Conservation (phyloP, 2,797 vertebrate species). For the Squalus acanthias region DNA sequence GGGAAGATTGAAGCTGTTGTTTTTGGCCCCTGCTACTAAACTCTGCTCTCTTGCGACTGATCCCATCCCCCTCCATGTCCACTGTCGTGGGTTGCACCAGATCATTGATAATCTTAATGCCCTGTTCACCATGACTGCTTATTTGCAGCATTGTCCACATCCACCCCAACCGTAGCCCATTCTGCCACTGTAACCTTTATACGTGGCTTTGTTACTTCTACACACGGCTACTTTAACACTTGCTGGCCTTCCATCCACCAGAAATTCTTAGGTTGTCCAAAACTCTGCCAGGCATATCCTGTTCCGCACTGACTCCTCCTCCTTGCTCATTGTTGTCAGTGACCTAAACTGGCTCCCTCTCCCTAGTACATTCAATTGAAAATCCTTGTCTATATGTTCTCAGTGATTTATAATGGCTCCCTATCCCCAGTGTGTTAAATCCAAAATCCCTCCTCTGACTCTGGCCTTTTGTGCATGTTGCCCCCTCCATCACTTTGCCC, state of each 20-base stretch:
- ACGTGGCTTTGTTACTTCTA: not conserved
- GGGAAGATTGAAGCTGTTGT: not conserved
- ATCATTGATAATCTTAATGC: not conserved
- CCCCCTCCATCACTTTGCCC: not conserved
- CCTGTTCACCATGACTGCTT: not conserved
- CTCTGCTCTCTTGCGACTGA: not conserved
- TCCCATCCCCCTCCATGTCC: not conserved
- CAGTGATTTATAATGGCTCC: too few relatives aligned
- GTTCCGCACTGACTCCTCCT: too few relatives aligned
- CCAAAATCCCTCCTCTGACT: too few relatives aligned
- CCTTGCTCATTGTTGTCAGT: too few relatives aligned
- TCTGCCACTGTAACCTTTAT: not conserved
- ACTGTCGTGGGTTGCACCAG: not conserved
- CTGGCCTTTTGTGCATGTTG: not conserved
- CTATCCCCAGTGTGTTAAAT: too few relatives aligned
- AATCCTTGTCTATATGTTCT: too few relatives aligned
- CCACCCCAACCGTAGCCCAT: not conserved
- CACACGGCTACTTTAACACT: not conserved
- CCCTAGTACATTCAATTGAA: too few relatives aligned
- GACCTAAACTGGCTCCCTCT: too few relatives aligned
- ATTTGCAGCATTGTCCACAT: not conserved
- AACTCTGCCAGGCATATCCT: too few relatives aligned
- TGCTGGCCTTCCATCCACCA: not conserved
- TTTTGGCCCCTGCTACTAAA: not conserved
- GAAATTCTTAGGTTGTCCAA: not conserved